Conservation (phyloP, 2,888 invertebrate genomes). For the Rhamphomyia laevipes region DNA sequence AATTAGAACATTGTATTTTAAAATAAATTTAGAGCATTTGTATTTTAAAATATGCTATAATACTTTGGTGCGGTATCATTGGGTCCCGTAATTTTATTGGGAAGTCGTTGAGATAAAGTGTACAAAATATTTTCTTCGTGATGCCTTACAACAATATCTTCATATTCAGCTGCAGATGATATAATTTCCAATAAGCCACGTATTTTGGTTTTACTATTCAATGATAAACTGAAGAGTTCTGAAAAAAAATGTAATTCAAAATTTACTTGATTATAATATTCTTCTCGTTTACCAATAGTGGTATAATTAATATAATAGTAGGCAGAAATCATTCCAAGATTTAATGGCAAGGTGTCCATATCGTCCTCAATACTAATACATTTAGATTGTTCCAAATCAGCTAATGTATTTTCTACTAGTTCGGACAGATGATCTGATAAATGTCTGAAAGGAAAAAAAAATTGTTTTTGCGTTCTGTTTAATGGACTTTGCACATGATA, state of each 20-base stretch:
- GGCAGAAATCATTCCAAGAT: conserved; percentile 99
- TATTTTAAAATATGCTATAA: conserved; percentile 18
- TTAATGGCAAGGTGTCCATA: conserved; percentile 92
- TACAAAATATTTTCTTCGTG: conserved; percentile 81
- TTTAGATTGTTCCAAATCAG: conserved; percentile 89
- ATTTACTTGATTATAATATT: not conserved
- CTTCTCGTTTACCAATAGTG: conserved; percentile 64
- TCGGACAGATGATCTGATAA: conserved; percentile 97
- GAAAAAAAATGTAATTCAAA: conserved; percentile 22
- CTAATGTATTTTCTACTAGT: conserved; percentile 89
- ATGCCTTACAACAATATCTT: conserved; percentile 86
- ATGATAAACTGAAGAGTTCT: conserved; percentile 94
- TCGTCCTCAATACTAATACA: conserved; percentile 98
- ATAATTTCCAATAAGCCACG: conserved; percentile 95
- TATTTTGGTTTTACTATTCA: conserved; percentile 96
- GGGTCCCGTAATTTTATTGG: conserved; percentile 49
- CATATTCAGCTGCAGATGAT: conserved; percentile 94
- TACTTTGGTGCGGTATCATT: conserved; percentile 59
- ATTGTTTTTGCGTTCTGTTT: too few species aligned
- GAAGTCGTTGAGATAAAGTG: conserved; percentile 42
- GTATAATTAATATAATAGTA: conserved; percentile 99
- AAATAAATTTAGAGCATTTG: not conserved
- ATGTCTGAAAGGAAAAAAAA: conserved; percentile 48
- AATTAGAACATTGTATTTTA: not conserved
- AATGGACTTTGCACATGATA: too few species aligned